Evolutionary conservation across 2,797 vertebrate genomes (phyloP).

Genomic region (Chaetophractus vellerosus): DNA sequence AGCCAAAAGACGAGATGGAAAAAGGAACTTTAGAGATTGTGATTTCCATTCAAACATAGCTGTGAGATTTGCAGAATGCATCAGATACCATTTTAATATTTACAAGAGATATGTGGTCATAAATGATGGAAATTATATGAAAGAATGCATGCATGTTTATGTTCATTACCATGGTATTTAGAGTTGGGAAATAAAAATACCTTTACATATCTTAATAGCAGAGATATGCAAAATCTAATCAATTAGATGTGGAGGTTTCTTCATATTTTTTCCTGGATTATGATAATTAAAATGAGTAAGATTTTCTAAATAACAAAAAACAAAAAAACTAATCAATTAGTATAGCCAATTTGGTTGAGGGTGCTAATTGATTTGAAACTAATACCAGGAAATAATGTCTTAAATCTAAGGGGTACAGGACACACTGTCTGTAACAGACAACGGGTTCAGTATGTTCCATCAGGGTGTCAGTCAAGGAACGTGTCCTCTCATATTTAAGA

Average conservation of each 20-base stretch:
- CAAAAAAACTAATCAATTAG: not conserved
- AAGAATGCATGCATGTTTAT: not conserved
- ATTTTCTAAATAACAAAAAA: too few relatives aligned
- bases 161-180: not conserved
- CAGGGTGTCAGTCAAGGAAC: not conserved
- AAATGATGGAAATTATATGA: not conserved
- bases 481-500: not conserved
- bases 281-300: too few relatives aligned
- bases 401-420: not conserved
- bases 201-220: not conserved
- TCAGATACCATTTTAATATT: not conserved
- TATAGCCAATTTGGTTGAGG: not conserved
- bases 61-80: slow-evolving; percentile 23
- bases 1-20: not conserved
- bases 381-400: not conserved
- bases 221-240: not conserved
- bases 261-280: too few relatives aligned
- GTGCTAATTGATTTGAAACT: not conserved
- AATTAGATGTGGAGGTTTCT: not conserved
- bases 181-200: not conserved
- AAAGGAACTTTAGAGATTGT: not conserved
- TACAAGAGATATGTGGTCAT: not conserved
- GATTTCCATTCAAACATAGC: not conserved
- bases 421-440: not conserved
- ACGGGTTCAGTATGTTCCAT: not conserved